Percentiles rank a stretch among this genome's conserved stretches.
These are phyloP conservation scores for Proterorhinus semilunaris DNA, from an alignment of 2,113 vertebrate species.

Conservation along the genomic window DNA sequence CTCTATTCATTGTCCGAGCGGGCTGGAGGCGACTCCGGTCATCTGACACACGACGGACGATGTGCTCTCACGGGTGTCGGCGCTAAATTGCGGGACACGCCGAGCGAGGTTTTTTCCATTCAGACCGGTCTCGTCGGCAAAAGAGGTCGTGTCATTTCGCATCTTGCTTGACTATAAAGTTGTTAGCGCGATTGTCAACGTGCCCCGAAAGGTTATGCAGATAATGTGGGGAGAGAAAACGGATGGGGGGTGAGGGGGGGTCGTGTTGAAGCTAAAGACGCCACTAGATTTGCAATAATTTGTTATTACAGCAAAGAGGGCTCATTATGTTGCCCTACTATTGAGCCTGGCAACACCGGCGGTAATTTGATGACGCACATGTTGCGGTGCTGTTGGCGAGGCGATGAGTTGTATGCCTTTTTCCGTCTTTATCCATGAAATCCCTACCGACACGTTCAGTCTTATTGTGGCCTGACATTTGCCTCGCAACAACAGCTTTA, in stretches of 20 bases:
- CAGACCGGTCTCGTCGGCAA: constrained; percentile 20
- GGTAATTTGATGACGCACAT: constrained; percentile 72
- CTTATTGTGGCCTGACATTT: constrained; percentile 25
- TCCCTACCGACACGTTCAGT: constrained; percentile 29
- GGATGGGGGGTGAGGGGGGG: constrained; percentile 21
- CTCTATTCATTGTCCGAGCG: constrained; percentile 50
- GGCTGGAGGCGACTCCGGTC: constrained; percentile 33
- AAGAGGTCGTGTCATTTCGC: constrained; percentile 20
- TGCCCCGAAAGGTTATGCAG: constrained; percentile 38
- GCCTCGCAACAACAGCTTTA: constrained; percentile 20
- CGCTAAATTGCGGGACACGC: not conserved
- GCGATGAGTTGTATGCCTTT: constrained; percentile 49
- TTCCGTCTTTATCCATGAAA: constrained; percentile 58
- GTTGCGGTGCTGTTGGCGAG: constrained; percentile 58
- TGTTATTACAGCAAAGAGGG: constrained; percentile 65
- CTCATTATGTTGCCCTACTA: constrained; percentile 69
- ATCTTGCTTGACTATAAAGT: constrained; percentile 25
- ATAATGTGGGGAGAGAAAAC: constrained; percentile 29
- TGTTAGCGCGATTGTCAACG: constrained; percentile 16
- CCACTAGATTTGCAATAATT: constrained; percentile 70
- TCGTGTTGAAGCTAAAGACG: constrained; percentile 41
- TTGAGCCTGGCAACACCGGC: constrained; percentile 65
- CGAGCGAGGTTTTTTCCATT: not conserved
- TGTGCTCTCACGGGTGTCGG: constrained; percentile 19
- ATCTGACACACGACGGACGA: constrained; percentile 27